Conservation (phyloP, 92 coral and sea anemone genomes). For the Parazoanthus darwini region DNA sequence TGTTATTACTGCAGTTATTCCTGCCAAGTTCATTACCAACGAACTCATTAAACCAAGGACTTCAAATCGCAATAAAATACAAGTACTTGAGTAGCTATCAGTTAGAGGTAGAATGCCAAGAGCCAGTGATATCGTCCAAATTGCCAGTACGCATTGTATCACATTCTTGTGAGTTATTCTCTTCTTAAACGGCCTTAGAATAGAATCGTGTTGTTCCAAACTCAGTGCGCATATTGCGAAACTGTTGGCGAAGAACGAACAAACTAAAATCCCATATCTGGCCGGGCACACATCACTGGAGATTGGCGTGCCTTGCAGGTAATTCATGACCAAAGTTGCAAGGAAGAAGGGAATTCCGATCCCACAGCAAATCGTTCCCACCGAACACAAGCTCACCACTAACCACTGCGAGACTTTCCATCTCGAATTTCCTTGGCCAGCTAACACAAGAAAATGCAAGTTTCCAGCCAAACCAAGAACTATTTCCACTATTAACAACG, state of each 20-base stretch:
- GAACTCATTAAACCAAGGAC: background rate
- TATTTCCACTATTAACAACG: background rate
- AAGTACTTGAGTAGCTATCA: background rate
- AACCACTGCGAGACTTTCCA: conserved; percentile 4
- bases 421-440: background rate
- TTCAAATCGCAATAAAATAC: background rate
- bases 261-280: background rate
- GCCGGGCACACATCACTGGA: background rate
- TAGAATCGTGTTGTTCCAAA: conserved; percentile 2
- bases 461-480: conserved; percentile 14
- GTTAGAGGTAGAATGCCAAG: background rate
- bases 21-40: background rate
- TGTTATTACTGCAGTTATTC: background rate
- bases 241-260: conserved; percentile 23
- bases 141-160: background rate
- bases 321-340: background rate
- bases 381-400: background rate
- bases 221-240: conserved; percentile 6
- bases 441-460: background rate
- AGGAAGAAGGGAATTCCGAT: conserved; percentile 1
- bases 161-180: conserved; percentile 6
- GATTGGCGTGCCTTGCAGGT: background rate
- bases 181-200: conserved; percentile 6
- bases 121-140: background rate
- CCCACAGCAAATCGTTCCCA: background rate